phyloP scores from a whole-genome alignment of 2,797 vertebrate species.

The Nyctibius grandis region DNA sequence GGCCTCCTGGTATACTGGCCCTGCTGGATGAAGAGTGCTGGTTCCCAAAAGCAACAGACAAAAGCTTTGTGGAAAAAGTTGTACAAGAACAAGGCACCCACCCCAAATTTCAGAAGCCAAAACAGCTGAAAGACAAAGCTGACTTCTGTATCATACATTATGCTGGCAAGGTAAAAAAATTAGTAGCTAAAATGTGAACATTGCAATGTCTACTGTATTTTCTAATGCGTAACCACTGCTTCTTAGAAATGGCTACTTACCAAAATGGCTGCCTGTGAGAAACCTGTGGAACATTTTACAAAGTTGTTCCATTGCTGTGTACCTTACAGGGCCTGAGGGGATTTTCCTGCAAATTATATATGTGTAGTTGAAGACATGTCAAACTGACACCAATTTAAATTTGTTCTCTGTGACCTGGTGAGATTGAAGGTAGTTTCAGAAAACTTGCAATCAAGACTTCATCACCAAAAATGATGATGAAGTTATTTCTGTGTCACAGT shows the following conservation, averaged over 20 bases:
- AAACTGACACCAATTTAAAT: background rate
- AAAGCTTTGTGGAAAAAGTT: conserved; percentile 96
- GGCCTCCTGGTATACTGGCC: conserved; percentile 93
- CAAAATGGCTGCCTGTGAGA: background rate
- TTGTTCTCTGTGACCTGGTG: background rate
- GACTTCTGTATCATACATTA: conserved; percentile 99
- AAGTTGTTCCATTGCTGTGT: background rate
- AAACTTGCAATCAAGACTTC: background rate
- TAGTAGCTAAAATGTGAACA: background rate
- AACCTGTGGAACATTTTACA: background rate
- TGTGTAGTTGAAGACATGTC: background rate
- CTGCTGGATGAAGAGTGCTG: conserved; percentile 97
- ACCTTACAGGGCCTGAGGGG: background rate
- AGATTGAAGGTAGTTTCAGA: background rate
- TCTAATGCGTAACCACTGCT: background rate
- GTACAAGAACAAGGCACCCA: conserved; percentile 95
- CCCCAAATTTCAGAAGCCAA: conserved; percentile 95
- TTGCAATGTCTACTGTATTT: background rate
- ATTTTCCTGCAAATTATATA: background rate
- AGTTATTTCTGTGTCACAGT: background rate
- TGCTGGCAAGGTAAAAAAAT: conserved; percentile 88
- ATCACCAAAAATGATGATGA: background rate
- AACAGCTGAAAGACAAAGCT: conserved; percentile 96
- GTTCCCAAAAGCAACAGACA: conserved; percentile 99
- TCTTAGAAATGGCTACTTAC: background rate